A percentile compares a stretch with the other conserved stretches of the same genome.
phyloP scores from a whole-genome alignment of 2,888 invertebrate species.

The Sarcophaga carnaria region DNA sequence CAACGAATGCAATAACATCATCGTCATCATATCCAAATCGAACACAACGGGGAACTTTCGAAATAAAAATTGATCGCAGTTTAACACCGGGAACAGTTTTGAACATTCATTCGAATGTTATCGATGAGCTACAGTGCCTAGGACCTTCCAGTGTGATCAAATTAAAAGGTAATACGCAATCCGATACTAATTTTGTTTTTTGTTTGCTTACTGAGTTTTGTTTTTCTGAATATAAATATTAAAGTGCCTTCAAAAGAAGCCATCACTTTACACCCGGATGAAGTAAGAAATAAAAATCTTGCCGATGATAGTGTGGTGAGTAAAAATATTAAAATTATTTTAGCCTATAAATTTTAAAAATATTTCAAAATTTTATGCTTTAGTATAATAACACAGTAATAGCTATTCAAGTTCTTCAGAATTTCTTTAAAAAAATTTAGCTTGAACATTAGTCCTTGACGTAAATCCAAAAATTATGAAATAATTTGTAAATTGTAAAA shows the following conservation, averaged over 20 bases:
- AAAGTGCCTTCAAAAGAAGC: conserved; percentile 40
- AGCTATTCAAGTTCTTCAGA: too few relatives aligned
- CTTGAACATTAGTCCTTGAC: too few relatives aligned
- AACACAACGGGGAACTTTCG: conserved; percentile 69
- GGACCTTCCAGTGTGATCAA: conserved; percentile 73
- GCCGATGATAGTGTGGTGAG: conserved; percentile 9
- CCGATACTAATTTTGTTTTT: not conserved
- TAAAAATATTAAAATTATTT: not conserved
- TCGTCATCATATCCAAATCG: not conserved
- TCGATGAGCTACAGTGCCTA: conserved; percentile 75
- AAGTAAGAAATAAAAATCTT: conserved; percentile 15
- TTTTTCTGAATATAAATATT: not conserved
- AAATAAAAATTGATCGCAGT: conserved; percentile 65
- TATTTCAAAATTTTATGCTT: too few relatives aligned
- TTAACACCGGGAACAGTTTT: conserved; percentile 68
- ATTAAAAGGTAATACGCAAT: conserved; percentile 72
- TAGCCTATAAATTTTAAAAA: too few relatives aligned
- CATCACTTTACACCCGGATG: not conserved
- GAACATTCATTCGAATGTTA: conserved; percentile 74
- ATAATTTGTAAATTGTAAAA: too few relatives aligned
- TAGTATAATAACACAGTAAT: too few relatives aligned
- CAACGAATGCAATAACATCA: conserved; percentile 43
- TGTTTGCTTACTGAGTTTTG: not conserved
- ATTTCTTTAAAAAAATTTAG: too few relatives aligned
- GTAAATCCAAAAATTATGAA: too few relatives aligned